Evolutionary conservation across 2,888 invertebrate genomes (phyloP).

Genomic region (Sinelater perroti): DNA sequence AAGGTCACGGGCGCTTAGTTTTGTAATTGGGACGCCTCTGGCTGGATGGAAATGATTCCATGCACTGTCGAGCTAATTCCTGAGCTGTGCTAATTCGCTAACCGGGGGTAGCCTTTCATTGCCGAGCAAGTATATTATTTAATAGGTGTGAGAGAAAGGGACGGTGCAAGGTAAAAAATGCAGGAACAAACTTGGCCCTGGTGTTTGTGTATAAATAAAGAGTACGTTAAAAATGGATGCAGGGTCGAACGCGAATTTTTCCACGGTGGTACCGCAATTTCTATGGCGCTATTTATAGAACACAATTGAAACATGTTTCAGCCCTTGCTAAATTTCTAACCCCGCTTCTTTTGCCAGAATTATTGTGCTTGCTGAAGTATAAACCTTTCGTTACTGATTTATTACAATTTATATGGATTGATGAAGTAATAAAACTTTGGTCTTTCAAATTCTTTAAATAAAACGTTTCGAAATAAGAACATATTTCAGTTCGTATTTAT

Average conservation of each 20-base stretch:
- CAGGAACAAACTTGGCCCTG: neutral
- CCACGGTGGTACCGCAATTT: too few species aligned
- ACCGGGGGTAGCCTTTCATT: conserved; percentile 4
- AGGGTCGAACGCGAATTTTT: conserved; percentile 7
- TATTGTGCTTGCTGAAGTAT: too few species aligned
- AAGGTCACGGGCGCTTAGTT: neutral
- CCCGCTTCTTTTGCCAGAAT: too few species aligned
- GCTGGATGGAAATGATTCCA: neutral
- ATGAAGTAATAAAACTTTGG: too few species aligned
- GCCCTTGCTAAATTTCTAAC: too few species aligned
- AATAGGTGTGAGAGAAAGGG: neutral
- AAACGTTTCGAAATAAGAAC: too few species aligned
- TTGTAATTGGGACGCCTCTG: neutral
- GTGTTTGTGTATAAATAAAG: conserved; percentile 9
- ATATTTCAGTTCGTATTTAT: too few species aligned
- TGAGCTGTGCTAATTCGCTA: neutral
- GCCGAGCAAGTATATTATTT: conserved; percentile 8
- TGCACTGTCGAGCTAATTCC: neutral
- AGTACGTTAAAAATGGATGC: conserved; percentile 5
- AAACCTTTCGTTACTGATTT: too few species aligned
- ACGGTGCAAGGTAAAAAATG: neutral
- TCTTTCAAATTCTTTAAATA: too few species aligned
- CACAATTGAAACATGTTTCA: too few species aligned
- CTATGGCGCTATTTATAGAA: too few species aligned
- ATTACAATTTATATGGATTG: too few species aligned